Base-by-base conservation (phyloP, 2,113 vertebrate species). In the Glaucomys volans region DNA sequence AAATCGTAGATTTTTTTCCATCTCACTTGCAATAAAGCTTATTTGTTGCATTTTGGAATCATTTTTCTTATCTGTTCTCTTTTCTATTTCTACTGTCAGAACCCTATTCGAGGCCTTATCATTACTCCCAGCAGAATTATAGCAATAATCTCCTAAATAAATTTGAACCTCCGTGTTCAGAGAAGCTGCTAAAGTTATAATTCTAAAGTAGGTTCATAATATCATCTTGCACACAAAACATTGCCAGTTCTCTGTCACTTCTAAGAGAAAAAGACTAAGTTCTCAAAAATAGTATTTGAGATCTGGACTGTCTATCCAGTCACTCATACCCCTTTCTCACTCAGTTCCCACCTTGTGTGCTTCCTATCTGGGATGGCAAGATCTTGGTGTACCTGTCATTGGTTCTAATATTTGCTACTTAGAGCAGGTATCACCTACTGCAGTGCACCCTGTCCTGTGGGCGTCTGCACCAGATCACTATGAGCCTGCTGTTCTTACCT, bases 101-200 rank as follows among this genome's bases (percentile, higher is more conserved):
- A 64, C 85, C 28, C 24, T 82, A 77, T 66, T 79, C 81, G 66
- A 92, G 52, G 24, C 24, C 24, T 93, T 94, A 94, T 74, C 87
- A 81, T 20, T 69, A 50, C 54, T 83, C 8, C 9, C 66, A 90
- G 28, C 35, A 95, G 80, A 82, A 93, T 89, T 32, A 59, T n/a
- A 82, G 40, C 69, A 87, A 72, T 93, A 72, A 86, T 93, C 95
- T 90, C 67, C 69, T 95, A 69, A 94, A 96, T 93, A 85, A 91
- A 85, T 74, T 24, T 75, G 32, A 64, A 67, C 52, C 47, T 93
- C 14, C 8, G 8, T 79, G 62, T 37, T 77, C 37, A 26, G 52
- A 77, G 13, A 64, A 9, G 24, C 77, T 87, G 35, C 13, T 54
- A 74, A 30, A 35, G 5, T n/a, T 76, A 50, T 8, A 8, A 80